Base-by-base conservation (phyloP, 2,113 vertebrate species). In the Nothobranchius kuhntae region DNA sequence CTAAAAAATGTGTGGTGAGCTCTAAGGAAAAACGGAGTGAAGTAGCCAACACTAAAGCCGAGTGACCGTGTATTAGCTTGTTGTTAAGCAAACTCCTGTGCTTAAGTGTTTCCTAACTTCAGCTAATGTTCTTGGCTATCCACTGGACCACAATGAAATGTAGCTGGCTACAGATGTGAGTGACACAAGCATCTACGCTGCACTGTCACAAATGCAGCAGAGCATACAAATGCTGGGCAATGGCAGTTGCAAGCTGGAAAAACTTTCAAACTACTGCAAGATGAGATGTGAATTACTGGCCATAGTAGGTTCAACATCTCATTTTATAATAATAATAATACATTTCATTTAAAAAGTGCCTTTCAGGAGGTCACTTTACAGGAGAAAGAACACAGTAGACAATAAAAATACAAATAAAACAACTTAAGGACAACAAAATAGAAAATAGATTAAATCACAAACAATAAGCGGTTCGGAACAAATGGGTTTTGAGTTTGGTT, bases 91-190 rank as follows among this genome's bases (percentile, higher is more conserved):
- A 50, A 15, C 7, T 4, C 0, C 51, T 21, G 21, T 21, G 21
- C 21, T 21, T 21, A 21, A 21, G 21, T 21, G 21, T 21, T 21
- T 21, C 21, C 21, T 83, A 0, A 81, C 68, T 2, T 24, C 72
- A 1, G 53, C 68, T 2, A 74, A 59, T 1, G 21, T 87, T 1
- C 3, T 84, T 0, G 71, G 71, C 0, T 78, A 75, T 3, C 77
- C 62, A 2, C 24, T 74, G 0, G 55, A 78, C 30, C 14, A 38
- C 0, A 70, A 63, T 0, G 4, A 52, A 2, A 61, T 74, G 6
- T 47, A 69, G 0, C 52, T 81, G 1, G 71, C 81, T 26, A 83
- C 66, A 0, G 68, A 85, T 46, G 58, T 77, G 0, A 83, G 77
- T 11, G 30, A 76, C 1, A 15, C 38, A 0, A 56, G 66, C 2